phyloP scores from a whole-genome alignment of 2,888 invertebrate genomes.

The Stramonita haemastoma region DNA sequence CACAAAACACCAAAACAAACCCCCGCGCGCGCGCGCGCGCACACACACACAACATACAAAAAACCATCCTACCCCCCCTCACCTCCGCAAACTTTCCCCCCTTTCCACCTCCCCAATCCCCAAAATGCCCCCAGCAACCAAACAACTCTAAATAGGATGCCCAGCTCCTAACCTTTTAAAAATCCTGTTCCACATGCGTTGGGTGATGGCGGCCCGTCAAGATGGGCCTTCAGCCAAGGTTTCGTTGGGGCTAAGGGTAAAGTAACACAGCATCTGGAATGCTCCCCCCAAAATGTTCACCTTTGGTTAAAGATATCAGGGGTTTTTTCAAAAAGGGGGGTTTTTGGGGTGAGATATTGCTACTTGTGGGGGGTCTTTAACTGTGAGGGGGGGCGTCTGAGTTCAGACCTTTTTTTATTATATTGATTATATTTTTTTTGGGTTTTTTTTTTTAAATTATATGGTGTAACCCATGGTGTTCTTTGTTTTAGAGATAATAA shows the following conservation, averaged over 20 bases:
- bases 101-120: not conserved
- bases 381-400: not conserved
- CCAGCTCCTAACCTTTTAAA: conserved; percentile 84
- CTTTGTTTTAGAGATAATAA: no score
- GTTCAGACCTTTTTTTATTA: no score
- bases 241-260: conserved; percentile 91
- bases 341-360: no score
- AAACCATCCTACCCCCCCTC: not conserved
- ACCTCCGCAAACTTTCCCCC: not conserved
- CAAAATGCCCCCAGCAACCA: not conserved
- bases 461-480: no score
- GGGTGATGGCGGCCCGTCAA: conserved; percentile 89
- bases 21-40: not conserved
- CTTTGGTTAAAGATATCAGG: conserved; percentile 69
- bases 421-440: not conserved
- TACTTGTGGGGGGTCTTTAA: no score
- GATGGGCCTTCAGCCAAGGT: conserved; percentile 81
- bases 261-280: conserved; percentile 96
- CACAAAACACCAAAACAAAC: not conserved
- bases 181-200: conserved; percentile 90
- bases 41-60: conserved; percentile 1
- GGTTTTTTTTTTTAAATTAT: not conserved
- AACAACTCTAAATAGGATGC: not conserved
- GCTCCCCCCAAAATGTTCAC: conserved; percentile 95
- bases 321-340: not conserved